Percentiles rank a stretch among this genome's conserved stretches.
Evolutionary conservation across 2,113 vertebrate genomes (phyloP).

Genomic region (Coregonus clupeaformis): DNA sequence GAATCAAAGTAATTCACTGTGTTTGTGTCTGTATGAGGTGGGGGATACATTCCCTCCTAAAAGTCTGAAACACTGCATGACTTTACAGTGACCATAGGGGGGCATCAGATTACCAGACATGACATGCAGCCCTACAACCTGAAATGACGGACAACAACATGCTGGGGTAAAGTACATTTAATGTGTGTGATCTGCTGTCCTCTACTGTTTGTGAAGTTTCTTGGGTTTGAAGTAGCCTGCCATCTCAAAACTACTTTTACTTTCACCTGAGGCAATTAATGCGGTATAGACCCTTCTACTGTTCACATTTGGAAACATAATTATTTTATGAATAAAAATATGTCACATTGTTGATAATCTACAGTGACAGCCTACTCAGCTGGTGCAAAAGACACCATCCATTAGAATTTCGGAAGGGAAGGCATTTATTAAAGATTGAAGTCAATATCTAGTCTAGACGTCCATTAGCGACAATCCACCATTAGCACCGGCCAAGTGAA

Average conservation of each 20-base stretch:
- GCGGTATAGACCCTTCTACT: not conserved
- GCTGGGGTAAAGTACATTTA: not conserved
- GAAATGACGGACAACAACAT: constrained; percentile 10
- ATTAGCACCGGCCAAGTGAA: constrained; percentile 3
- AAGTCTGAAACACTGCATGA: not conserved
- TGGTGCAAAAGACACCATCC: not conserved
- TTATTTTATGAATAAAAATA: not conserved
- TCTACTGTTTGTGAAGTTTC: not conserved
- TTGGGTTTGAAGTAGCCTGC: not conserved
- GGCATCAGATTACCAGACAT: constrained; percentile 43
- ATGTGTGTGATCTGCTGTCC: not conserved
- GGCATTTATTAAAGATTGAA: constrained; percentile 56
- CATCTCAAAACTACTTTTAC: not conserved
- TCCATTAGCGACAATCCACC: constrained; percentile 23
- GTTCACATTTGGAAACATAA: not conserved
- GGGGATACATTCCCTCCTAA: not conserved
- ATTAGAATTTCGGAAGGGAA: not conserved
- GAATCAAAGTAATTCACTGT: not conserved
- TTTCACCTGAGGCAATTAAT: not conserved
- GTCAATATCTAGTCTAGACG: constrained; percentile 22
- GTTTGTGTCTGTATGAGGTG: too few species aligned
- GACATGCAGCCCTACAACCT: not conserved
- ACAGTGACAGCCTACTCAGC: not conserved
- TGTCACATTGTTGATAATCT: not conserved
- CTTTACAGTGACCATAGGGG: constrained; percentile 38